Conservation (phyloP, 1,140 invertebrate species). For the Zaprionus davidi region DNA sequence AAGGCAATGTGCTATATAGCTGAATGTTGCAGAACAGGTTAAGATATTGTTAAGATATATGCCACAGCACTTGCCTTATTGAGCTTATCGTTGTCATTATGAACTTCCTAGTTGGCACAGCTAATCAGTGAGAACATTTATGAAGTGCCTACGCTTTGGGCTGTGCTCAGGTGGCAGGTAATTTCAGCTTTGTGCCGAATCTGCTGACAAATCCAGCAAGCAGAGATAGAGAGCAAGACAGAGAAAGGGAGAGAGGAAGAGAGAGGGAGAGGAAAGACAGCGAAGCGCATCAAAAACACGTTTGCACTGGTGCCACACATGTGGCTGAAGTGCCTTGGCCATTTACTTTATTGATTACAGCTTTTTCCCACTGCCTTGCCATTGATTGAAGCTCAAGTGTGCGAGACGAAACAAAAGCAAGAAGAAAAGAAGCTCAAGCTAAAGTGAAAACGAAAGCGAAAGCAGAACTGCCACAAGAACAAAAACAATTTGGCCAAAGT, state of each 20-base stretch:
- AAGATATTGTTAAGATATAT: background rate
- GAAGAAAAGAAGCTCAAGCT: conserved; percentile 8
- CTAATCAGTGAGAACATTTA: conserved; percentile 5
- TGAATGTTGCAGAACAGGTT: background rate
- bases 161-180: background rate
- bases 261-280: background rate
- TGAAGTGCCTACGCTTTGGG: conserved; percentile 9
- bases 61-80: background rate
- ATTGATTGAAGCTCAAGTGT: conserved; percentile 52
- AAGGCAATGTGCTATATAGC: background rate
- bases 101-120: background rate
- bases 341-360: conserved; percentile 79
- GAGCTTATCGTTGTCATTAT: background rate
- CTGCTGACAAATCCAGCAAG: conserved; percentile 1
- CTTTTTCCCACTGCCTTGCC: conserved; percentile 18
- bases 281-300: conserved; percentile 36
- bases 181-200: conserved; percentile 11
- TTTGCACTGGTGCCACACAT: conserved; percentile 49
- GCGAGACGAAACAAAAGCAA: conserved; percentile 20
- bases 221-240: background rate
- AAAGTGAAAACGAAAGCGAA: conserved; percentile 1
- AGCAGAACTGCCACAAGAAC: conserved; percentile 8
- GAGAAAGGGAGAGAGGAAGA: background rate
- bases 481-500: conserved; percentile 40
- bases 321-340: conserved; percentile 59